Conservation (phyloP, 2,113 vertebrate genomes). For the Heterochromis multidens region DNA sequence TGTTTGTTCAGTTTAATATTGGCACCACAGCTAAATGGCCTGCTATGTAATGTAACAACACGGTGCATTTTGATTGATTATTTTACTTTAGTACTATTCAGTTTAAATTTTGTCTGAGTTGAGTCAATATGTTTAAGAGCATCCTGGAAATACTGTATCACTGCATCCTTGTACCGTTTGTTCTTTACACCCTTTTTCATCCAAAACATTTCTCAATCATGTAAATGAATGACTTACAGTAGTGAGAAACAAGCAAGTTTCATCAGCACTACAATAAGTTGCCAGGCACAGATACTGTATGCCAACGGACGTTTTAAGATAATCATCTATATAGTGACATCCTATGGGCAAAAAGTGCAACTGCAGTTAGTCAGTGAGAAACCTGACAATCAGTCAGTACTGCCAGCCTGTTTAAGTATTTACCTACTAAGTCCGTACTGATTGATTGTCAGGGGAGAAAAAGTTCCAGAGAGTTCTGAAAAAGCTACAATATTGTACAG, state of each 20-base stretch:
- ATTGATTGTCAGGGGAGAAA: background rate
- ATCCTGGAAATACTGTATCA: background rate
- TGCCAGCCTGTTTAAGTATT: background rate
- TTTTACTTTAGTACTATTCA: background rate
- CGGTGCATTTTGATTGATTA: background rate
- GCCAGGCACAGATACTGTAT: background rate
- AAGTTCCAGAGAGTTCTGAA: background rate
- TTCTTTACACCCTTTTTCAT: background rate
- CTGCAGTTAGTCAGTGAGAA: conserved; percentile 25
- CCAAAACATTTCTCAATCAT: background rate
- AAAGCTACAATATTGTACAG: background rate
- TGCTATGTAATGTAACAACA: background rate
- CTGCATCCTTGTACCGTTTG: background rate
- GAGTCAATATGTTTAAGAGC: background rate
- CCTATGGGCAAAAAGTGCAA: conserved; percentile 55
- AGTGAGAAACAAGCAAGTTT: background rate
- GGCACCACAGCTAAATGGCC: background rate
- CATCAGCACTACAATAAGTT: background rate
- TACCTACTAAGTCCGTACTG: background rate
- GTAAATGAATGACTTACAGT: background rate
- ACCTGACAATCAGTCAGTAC: background rate
- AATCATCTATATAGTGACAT: conserved; percentile 58
- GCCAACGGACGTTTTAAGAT: background rate
- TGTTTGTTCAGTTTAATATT: background rate
- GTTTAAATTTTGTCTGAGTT: background rate